Base-by-base conservation (phyloP, 1,140 invertebrate species). In the Cylas formicarius region DNA sequence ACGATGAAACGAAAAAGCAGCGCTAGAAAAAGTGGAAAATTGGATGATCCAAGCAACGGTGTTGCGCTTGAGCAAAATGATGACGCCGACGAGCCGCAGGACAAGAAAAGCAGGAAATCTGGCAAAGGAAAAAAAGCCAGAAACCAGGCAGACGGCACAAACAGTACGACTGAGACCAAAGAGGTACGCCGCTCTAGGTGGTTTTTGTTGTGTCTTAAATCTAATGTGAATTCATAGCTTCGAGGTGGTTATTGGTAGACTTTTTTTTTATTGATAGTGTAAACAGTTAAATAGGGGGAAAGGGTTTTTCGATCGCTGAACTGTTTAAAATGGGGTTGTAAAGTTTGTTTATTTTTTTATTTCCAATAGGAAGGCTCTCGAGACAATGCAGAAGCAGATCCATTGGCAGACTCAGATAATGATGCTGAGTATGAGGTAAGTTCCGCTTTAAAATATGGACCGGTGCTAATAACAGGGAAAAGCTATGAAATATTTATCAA, bases 341-440 rank as follows among this genome's bases (percentile, higher is more conserved):
- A n/a, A n/a, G n/a, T n/a, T n/a, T n/a, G n/a, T n/a, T n/a, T n/a
- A n/a, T n/a, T n/a, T n/a, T n/a, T n/a, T n/a, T n/a, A n/a, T n/a
- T n/a, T n/a, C n/a, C n/a, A n/a, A n/a, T n/a, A n/a, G n/a, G n/a
- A n/a, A 37, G 11, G 16, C 17, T 7, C 11, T 20, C 4, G 26
- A 32, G 2, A n/a, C n/a, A n/a, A n/a, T n/a, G n/a, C n/a, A n/a
- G 41, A 49, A n/a, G 35, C 33, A 1, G 41, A 49, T 27, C 33
- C 40, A 0, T 9, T 38, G 19, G 40, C 17, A 9, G 38, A 19
- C 17, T 31, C 35, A 19, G 22, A n/a, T 4, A 40, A 43, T 3
- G 22, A 34, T 21, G 20, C 23, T n/a, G 39, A 49, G 34, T 49
- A 49, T 49, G 47, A 49, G 29, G 41, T 43, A 41, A 39, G 16